Conservation (phyloP, 1,140 invertebrate species). For the Anastrepha ludens region DNA sequence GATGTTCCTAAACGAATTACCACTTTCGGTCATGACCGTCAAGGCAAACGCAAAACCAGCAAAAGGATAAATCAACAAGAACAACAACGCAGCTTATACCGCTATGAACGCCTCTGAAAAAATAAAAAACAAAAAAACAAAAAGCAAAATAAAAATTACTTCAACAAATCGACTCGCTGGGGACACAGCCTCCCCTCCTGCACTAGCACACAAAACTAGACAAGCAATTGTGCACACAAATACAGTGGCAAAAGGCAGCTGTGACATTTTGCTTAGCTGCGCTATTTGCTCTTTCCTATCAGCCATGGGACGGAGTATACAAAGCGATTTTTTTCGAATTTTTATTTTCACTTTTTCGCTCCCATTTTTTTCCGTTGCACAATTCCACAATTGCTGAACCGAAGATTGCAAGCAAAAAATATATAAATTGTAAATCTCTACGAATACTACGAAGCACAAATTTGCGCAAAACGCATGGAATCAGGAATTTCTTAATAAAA, state of each 20-base stretch:
- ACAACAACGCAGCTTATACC: not conserved
- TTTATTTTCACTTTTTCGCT: not conserved
- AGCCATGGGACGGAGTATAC: not conserved
- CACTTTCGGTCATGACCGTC: slow-evolving; percentile 10
- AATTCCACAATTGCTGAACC: slow-evolving; percentile 9
- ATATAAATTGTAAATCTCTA: not conserved
- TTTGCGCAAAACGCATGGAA: not conserved
- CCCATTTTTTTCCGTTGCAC: not conserved
- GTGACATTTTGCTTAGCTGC: slow-evolving; percentile 25
- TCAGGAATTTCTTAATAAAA: not conserved
- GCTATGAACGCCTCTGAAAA: not conserved
- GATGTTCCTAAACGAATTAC: slow-evolving; percentile 53
- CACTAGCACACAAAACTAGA: not conserved
- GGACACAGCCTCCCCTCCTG: not conserved
- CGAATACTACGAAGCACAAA: not conserved
- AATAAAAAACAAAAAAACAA: too few relatives aligned
- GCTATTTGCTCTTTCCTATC: not conserved
- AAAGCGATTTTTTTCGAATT: not conserved
- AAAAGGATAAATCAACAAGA: not conserved
- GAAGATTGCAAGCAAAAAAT: not conserved
- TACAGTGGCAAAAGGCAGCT: slow-evolving; percentile 4
- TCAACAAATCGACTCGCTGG: not conserved
- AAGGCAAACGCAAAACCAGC: not conserved
- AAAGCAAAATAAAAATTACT: not conserved
- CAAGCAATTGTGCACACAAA: not conserved